These are phyloP conservation scores for Mormyrus iriodes DNA, from an alignment of 2,113 vertebrate genomes.

Conservation along the genomic window DNA sequence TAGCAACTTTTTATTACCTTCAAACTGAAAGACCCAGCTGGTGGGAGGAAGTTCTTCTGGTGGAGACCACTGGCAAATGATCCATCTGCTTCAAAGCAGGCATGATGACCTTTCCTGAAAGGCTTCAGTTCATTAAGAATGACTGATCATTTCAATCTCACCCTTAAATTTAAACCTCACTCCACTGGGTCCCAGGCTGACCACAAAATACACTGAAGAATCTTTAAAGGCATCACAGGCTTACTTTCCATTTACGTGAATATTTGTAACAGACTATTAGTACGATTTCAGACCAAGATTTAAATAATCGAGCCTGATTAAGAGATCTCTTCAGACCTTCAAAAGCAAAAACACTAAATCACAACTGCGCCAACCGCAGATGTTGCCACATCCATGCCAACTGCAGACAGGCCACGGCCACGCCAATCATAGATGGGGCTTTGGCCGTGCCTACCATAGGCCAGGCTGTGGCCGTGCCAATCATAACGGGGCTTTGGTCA, in stretches of 20 bases:
- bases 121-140: background rate
- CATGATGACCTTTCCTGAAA: background rate
- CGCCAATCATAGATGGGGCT: background rate
- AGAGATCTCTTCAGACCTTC: background rate
- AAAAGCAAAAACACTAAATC: background rate
- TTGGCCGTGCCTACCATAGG: background rate
- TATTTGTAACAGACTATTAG: background rate
- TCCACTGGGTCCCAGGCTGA: background rate
- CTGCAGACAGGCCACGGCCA: no score
- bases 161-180: background rate
- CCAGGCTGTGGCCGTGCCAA: background rate
- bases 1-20: background rate
- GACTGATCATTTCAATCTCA: background rate
- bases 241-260: background rate
- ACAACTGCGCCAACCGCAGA: background rate
- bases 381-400: no score
- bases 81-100: background rate
- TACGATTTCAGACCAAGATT: background rate
- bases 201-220: background rate
- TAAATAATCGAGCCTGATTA: background rate
- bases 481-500: background rate
- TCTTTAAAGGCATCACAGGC: background rate
- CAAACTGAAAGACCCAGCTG: background rate
- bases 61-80: background rate
- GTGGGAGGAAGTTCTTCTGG: background rate